These are phyloP conservation scores for Pentalonia nigronervosa DNA, from an alignment of 1,140 invertebrate species.

Conservation along the genomic window DNA sequence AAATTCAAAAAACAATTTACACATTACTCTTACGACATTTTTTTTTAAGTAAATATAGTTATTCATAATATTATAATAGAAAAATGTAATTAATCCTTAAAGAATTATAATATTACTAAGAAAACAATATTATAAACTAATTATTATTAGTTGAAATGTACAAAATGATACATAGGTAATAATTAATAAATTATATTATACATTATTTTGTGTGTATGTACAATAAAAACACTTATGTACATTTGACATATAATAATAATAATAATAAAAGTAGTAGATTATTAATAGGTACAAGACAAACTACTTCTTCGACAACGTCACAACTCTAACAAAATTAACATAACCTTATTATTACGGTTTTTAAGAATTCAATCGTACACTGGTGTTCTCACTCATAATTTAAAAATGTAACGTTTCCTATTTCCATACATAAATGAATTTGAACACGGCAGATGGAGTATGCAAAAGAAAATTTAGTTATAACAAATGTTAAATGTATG, in stretches of 20 bases:
- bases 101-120: conserved; percentile 20
- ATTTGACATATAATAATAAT: conserved; percentile 19
- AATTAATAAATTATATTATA: conserved; percentile 17
- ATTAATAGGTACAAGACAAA: neutral
- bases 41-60: neutral
- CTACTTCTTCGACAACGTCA: neutral
- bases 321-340: neutral
- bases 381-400: neutral
- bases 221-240: neutral
- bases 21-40: neutral
- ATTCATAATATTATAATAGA: neutral
- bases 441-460: neutral
- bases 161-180: neutral
- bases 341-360: neutral
- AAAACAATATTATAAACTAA: conserved; percentile 28
- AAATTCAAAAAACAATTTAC: neutral
- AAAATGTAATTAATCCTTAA: neutral
- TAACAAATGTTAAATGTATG: neutral
- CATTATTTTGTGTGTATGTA: conserved; percentile 6
- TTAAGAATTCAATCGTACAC: neutral
- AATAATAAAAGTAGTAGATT: neutral
- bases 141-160: neutral
- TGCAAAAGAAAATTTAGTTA: neutral
- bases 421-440: neutral
- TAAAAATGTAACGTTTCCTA: neutral